Evolutionary conservation across 2,797 vertebrate species (phyloP), one percentile per base, ranked within the genome.

Genomic region (Squalus acanthias): DNA sequence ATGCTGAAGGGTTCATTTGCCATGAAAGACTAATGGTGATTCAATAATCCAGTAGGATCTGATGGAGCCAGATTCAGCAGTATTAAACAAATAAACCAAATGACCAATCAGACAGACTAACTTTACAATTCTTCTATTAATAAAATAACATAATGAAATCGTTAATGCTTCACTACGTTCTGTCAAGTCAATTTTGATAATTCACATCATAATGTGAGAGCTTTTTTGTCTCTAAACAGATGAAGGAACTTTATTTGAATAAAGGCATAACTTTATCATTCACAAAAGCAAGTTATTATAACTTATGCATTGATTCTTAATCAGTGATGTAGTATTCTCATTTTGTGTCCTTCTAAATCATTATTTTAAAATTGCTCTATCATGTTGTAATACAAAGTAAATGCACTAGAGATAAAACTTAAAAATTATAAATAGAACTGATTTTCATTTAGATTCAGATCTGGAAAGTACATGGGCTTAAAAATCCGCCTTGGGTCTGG

Each of bases 1-100:
- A 50, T 53, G 46, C 94, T 74, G 94, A 72, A 70, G 69, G 46
- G 69, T 72, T 95, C 46, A 95, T 95, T 74, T 74, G 46, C 94
- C 94, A 95, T 74, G 94, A 95, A 95, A 72, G 69, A 95, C 24
- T 53, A 72, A 95, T 53, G 94, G 26, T 33, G 46, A 95, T 95
- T 95, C 3, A 95, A 95, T 72, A 95, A 95, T 74, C 67, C 89
- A n/a, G 60, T 1, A 22, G 60, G 89, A 92, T 92, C 89, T 92
- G 20, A 92, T 92, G 89, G 60, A 65, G 29, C 17, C 89, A 92
- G 89, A 67, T 92, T 67, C 89, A 92, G 89, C 89, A 65, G 63
- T 65, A 65, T 92, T 92, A 67, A n/a, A 39, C 63, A 92, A 92
- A 92, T 65, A 67, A 33, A 92, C 17, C 60, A 65, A 92, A n/a